Base-by-base conservation (phyloP, 2,888 invertebrate genomes). In the Caenorhabditis angaria region DNA sequence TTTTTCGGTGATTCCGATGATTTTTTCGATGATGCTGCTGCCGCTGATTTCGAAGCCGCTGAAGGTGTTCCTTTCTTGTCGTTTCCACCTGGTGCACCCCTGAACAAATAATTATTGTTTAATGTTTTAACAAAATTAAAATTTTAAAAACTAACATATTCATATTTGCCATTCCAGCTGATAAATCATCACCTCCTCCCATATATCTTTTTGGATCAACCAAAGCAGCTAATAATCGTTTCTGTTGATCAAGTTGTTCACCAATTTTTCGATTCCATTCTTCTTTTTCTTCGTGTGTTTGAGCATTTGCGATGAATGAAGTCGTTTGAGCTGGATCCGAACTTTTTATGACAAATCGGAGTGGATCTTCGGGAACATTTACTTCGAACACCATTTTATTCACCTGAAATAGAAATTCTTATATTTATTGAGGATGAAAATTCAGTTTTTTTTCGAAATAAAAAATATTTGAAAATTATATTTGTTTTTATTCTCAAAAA, bases 191-290 rank as follows among this genome's bases (percentile, higher is more conserved):
- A 10, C 60, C 51, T 18, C 70, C 74, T 18, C 76, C 78, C 70
- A 84, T 85, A 67, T 80, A 86, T 56, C 77, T 66, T 61, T 85
- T 85, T 54, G 97, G 97, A 89, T 94, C 95, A 90, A 97, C 95
- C 83, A 97, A 92, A 84, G 94, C 94, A 80, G 93, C 93, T 80
- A 96, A 92, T 89, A 97, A 94, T 89, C 94, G 94, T 87, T 92
- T 92, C 90, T 99, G 97, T 83, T 93, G 93, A 88, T 96, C 94
- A 68, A 97, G 91, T 83, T 97, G 94, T 86, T 92, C 91, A 80
- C 92, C 91, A 78, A 99, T 92, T 66, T 92, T 82, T 47, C 41
- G 28, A 58, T 65, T 61, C 72, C 68, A 65, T 32, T 68, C 68
- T 18, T 65, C 76, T 83, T 92, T 92, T 81, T 92, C 91, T 76